Evolutionary conservation across 2,797 vertebrate species (phyloP).

Genomic region (Geotrypetes seraphini): DNA sequence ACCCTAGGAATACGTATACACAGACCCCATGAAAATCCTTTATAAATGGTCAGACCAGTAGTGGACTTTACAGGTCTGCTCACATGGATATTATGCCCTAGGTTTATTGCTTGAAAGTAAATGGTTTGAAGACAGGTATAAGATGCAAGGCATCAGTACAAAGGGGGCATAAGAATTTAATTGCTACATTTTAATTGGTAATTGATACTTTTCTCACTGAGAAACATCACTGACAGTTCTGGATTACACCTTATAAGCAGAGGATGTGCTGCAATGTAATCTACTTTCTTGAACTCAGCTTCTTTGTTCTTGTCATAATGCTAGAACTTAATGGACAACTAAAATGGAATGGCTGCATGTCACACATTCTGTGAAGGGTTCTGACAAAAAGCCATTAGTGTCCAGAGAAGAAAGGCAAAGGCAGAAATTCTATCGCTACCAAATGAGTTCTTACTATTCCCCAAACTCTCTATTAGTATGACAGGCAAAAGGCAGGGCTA

Average conservation of each 20-base stretch:
- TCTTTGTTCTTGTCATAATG: constrained; percentile 71
- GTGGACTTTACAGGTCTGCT: constrained; percentile 10
- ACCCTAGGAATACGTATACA: too few relatives aligned
- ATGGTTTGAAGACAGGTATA: constrained; percentile 13
- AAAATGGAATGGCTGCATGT: constrained; percentile 68
- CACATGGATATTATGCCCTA: constrained; percentile 9
- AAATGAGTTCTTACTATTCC: constrained; percentile 57
- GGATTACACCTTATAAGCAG: constrained; percentile 46
- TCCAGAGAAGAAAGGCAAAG: constrained; percentile 76
- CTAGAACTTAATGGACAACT: constrained; percentile 74
- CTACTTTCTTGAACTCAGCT: too few relatives aligned
- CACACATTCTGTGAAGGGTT: constrained; percentile 73
- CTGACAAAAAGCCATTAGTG: constrained; percentile 84
- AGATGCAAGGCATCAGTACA: too few relatives aligned
- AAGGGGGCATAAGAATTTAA: too few relatives aligned
- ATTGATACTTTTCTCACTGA: constrained; percentile 37
- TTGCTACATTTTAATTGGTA: constrained; percentile 54
- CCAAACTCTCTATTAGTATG: constrained; percentile 65
- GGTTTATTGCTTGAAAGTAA: constrained; percentile 24
- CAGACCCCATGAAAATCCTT: too few relatives aligned
- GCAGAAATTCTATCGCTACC: constrained; percentile 67
- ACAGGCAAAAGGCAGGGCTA: constrained; percentile 65
- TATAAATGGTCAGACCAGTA: too few relatives aligned
- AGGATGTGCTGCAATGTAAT: constrained; percentile 55
- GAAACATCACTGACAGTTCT: constrained; percentile 41